Base-by-base conservation (phyloP, 2,888 invertebrate genomes). In the Kryphioiulus occultus region DNA sequence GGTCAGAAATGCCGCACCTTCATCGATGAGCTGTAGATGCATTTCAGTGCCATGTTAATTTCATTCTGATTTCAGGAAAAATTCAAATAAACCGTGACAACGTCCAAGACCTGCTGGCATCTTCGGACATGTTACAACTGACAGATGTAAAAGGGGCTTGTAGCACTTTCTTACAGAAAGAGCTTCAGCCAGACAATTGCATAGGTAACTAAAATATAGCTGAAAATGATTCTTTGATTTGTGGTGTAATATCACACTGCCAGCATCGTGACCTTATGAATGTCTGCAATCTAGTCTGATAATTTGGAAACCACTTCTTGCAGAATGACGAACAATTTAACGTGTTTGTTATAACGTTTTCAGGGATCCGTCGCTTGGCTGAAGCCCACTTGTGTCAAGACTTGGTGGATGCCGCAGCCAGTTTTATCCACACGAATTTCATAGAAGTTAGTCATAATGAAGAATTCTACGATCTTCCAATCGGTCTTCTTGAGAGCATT, bases 51-150 rank as follows among this genome's bases (percentile, higher is more conserved):
- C 1, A 0, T 47, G 35, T 30, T 42, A 42, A 44, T 35, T n/a
- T 44, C n/a, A 32, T 87, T 22, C 10, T 35, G 32, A 32, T 53
- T 44, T 17, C 26, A 88, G 88, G 88, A 30, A 47, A 78, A 35
- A 86, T 88, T 22, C 32, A 85, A 35, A 82, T 88, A 30, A 85
- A 42, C n/a, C 39, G 42, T 30, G 88, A 88, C 30, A 86, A 96
- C 92, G 97, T 98, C 88, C 97, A 97, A 92, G 97, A 97, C 91
- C 92, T 98, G 90, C 94, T 98, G 90, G 95, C 96, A 89, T 96
- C 97, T 84, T 97, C 97, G 83, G 97, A 98, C 92, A 98, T 98
- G 97, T 93, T 98, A 89, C 96, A 97, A 92, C 93, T 98, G 85
- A 94, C 95, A 89, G 97, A 97, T 92, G 94, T 96, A 78, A 96